Conservation (phyloP, 2,113 vertebrate genomes). For the Microtus ochrogaster region DNA sequence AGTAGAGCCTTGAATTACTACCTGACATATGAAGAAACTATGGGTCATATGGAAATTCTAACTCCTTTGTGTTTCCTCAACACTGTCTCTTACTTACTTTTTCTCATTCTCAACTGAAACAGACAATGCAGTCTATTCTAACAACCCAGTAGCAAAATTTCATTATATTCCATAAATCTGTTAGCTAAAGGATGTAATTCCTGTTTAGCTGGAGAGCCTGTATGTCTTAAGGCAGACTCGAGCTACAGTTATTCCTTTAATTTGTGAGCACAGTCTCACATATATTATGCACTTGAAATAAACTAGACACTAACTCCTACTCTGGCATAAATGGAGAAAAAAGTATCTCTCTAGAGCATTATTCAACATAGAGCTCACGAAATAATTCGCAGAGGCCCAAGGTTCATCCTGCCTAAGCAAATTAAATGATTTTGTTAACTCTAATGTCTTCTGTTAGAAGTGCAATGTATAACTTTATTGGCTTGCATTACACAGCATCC, state of each 20-base stretch:
- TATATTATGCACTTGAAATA: conserved; percentile 82
- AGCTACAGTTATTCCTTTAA: conserved; percentile 81
- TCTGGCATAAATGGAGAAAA: conserved; percentile 76
- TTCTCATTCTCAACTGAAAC: conserved; percentile 68
- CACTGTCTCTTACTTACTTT: conserved; percentile 56
- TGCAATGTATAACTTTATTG: conserved; percentile 73
- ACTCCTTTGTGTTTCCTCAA: conserved; percentile 58
- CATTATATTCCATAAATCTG: conserved; percentile 82
- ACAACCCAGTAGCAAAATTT: conserved; percentile 78
- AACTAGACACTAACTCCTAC: conserved; percentile 80
- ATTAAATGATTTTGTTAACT: conserved; percentile 82
- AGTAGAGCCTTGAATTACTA: conserved; percentile 55
- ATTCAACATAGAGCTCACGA: conserved; percentile 79
- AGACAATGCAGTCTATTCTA: conserved; percentile 74
- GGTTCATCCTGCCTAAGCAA: conserved; percentile 79
- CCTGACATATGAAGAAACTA: conserved; percentile 59
- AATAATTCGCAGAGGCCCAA: conserved; percentile 78
- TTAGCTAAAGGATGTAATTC: conserved; percentile 82
- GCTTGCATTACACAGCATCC: conserved; percentile 43
- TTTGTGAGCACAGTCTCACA: conserved; percentile 81
- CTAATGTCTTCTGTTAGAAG: conserved; percentile 76
- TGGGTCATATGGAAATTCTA: conserved; percentile 37
- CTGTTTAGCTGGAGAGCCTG: conserved; percentile 80
- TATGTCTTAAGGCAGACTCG: conserved; percentile 81
- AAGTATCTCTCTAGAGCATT: conserved; percentile 80